Evolutionary conservation across 2,797 vertebrate genomes (phyloP).

Genomic region (Salarias fasciatus): DNA sequence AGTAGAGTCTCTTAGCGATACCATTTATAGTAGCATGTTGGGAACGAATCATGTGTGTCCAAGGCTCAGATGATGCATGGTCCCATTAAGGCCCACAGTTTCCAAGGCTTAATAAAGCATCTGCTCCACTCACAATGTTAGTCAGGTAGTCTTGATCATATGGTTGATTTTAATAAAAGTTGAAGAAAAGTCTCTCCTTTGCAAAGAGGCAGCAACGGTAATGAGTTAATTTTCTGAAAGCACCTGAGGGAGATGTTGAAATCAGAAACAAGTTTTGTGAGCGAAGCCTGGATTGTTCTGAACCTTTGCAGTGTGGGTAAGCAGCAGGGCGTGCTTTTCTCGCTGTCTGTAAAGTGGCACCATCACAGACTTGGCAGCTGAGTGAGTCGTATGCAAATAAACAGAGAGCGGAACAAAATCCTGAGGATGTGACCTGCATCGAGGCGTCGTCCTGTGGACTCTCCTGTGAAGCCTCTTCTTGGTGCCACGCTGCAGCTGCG

Average conservation of each 20-base stretch:
- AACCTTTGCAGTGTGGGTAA: slow-evolving; percentile 39
- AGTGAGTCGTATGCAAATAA: slow-evolving; percentile 50
- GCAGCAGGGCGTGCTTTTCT: slow-evolving; percentile 34
- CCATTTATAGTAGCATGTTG: too few relatives aligned
- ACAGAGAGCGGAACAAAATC: slow-evolving; percentile 37
- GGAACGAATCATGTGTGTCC: too few relatives aligned
- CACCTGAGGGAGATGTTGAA: not conserved
- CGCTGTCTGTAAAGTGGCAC: slow-evolving; percentile 41
- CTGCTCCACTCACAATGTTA: too few relatives aligned
- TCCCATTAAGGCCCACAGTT: too few relatives aligned
- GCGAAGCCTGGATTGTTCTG: slow-evolving; percentile 22
- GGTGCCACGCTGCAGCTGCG: slow-evolving; percentile 13
- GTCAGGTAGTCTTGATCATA: too few relatives aligned
- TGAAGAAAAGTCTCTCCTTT: too few relatives aligned
- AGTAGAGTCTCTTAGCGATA: too few relatives aligned
- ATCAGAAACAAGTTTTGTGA: not conserved
- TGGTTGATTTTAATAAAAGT: too few relatives aligned
- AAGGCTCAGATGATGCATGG: too few relatives aligned
- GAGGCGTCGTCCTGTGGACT: slow-evolving; percentile 46
- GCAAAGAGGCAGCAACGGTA: too few relatives aligned
- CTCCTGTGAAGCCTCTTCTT: slow-evolving; percentile 34
- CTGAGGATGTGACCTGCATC: slow-evolving; percentile 49
- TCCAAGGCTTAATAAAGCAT: too few relatives aligned
- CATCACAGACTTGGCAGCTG: slow-evolving; percentile 43
- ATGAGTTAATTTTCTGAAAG: too few relatives aligned